These are phyloP conservation scores for Poecilus cupreus DNA, from an alignment of 2,888 invertebrate species.

Conservation along the genomic window DNA sequence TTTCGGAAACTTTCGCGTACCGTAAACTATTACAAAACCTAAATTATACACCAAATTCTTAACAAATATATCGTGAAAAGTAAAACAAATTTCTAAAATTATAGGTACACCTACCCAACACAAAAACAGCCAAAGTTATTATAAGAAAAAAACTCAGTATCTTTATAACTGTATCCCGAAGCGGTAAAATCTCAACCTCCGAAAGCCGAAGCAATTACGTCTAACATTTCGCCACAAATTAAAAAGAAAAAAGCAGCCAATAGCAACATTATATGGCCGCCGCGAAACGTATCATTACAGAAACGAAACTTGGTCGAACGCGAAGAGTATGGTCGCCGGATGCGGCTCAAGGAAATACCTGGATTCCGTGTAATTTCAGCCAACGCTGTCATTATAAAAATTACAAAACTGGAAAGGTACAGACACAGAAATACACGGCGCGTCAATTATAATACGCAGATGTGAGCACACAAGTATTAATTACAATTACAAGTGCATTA, in stretches of 20 bases:
- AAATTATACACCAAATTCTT: slow-evolving; percentile 7
- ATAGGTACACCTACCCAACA: not conserved
- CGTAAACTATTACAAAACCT: slow-evolving; percentile 15
- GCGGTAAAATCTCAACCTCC: not conserved
- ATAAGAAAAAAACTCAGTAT: not conserved
- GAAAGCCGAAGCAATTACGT: not conserved
- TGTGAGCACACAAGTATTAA: slow-evolving; percentile 42
- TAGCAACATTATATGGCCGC: not conserved
- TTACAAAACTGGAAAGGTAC: slow-evolving; percentile 41
- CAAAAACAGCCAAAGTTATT: not conserved
- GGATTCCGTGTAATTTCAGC: slow-evolving; percentile 19
- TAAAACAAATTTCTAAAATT: slow-evolving; percentile 40
- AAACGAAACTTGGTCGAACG: not conserved
- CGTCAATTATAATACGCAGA: slow-evolving; percentile 49
- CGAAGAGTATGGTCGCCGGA: not conserved
- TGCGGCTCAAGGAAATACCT: slow-evolving; percentile 11
- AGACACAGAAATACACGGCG: not conserved
- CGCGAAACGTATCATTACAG: slow-evolving; percentile 34
- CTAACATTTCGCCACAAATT: slow-evolving; percentile 40
- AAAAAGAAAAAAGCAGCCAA: slow-evolving; percentile 23
- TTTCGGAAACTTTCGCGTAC: slow-evolving; percentile 6
- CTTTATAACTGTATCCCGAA: not conserved
- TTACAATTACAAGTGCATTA: slow-evolving; percentile 47
- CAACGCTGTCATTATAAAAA: slow-evolving; percentile 48
- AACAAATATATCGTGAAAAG: not conserved